Conservation (phyloP, 1,140 invertebrate species). For the Bombus affinis region DNA sequence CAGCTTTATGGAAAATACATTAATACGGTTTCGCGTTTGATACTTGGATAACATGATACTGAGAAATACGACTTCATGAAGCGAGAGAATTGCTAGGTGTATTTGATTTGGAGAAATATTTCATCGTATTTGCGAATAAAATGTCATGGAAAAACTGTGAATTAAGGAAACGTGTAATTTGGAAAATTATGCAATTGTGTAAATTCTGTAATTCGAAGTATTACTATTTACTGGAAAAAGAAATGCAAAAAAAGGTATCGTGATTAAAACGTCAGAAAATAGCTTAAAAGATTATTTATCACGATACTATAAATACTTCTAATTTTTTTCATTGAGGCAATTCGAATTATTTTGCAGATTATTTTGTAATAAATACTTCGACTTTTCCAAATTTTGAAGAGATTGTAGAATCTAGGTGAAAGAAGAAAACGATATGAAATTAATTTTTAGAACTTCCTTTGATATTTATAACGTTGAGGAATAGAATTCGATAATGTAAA, state of each 20-base stretch:
- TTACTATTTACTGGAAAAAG: no score
- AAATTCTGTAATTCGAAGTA: no score
- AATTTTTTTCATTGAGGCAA: no score
- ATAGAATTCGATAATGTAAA: no score
- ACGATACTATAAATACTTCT: no score
- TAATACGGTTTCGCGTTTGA: background rate
- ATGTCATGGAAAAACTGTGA: background rate
- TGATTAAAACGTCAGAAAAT: no score
- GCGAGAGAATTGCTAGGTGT: background rate
- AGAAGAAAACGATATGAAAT: background rate
- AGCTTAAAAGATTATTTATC: no score
- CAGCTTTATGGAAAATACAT: slow-evolving; percentile 23
- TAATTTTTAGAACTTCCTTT: background rate
- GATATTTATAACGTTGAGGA: background rate
- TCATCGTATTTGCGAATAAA: background rate
- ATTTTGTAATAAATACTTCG: background rate
- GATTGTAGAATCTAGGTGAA: background rate
- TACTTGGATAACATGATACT: no score
- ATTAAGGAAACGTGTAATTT: background rate
- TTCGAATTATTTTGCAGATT: no score
- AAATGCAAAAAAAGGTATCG: no score
- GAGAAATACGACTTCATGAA: background rate
- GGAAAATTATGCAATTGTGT: no score
- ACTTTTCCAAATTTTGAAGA: background rate
- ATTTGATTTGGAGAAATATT: background rate